Conservation (phyloP, 2,888 invertebrate genomes). For the Argyresthia goedartella region DNA sequence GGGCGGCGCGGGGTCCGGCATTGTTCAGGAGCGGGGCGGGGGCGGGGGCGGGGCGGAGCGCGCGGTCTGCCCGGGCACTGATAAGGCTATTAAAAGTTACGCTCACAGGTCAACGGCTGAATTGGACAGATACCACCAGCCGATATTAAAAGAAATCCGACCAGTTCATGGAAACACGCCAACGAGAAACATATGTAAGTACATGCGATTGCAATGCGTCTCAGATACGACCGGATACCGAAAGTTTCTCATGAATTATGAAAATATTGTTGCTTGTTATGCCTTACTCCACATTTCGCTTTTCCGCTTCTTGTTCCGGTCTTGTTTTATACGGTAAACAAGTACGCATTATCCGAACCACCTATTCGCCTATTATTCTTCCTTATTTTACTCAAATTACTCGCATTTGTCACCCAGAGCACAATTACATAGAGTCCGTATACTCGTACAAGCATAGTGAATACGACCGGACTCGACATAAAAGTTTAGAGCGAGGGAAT, state of each 20-base stretch:
- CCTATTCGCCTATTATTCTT: no score
- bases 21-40: slow-evolving; percentile 16
- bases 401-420: no score
- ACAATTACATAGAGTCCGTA: no score
- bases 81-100: slow-evolving; percentile 69
- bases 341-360: no score
- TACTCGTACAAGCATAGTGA: no score
- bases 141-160: slow-evolving; percentile 34
- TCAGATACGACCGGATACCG: no score
- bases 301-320: no score
- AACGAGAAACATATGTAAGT: neutral
- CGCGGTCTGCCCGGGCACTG: slow-evolving; percentile 49
- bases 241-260: no score
- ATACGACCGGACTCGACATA: neutral
- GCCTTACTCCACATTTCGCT: no score
- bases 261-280: no score
- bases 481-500: slow-evolving; percentile 28
- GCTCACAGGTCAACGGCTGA: slow-evolving; percentile 43
- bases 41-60: slow-evolving; percentile 22
- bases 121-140: slow-evolving; percentile 43
- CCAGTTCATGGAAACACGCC: slow-evolving; percentile 2
- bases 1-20: slow-evolving; percentile 19
- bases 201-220: neutral
- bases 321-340: no score
- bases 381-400: no score